Base-by-base conservation (phyloP, 2,797 vertebrate genomes). In the Tenualosa ilisha region DNA sequence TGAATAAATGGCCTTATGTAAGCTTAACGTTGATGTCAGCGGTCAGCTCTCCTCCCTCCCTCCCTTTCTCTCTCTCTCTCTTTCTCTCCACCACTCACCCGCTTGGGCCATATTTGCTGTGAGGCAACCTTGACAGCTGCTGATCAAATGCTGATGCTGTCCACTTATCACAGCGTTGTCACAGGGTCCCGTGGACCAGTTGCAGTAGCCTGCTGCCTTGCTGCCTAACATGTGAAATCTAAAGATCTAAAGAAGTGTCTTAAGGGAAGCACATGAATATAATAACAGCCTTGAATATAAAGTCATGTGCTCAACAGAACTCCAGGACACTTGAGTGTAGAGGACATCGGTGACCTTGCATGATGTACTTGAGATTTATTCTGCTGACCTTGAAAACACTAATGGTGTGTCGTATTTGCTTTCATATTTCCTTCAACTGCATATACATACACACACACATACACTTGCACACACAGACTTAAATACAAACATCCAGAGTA, bases 1-100 rank as follows among this genome's bases (percentile, higher is more conserved):
- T 20, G 15, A 17, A 22, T 46, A 46, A 79, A 79, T 79, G 40
- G 72, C 72, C 72, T 79, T 79, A 79, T 79, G 72, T 79, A 79
- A 79, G 72, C 40, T 40, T 22, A 13, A 40, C 40, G 72, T 84
- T 79, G 31, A 46, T 83, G 82, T 13, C 54, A n/a, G 51, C 31
- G 17, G 43, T 86, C 72, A 85, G 2, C 12, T n/a, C 59, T 6
- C 37, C 63, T 31, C 63, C 31, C 26, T 26, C 63, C 9, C 63
- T 31, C 63, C 24, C 61, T 26, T n/a, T 65, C 63, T 31, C 63
- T 68, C 63, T 31, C 63, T 68, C 63, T 31, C 63, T 68, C 63
- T 82, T 51, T 83, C 31, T 83, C 37, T 40, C 82, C 63, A 46
- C 3, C 17, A n/a, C 61, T 65, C 6, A 8, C n/a, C 40, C 40